phyloP scores from a whole-genome alignment of 1,140 invertebrate species.

The Magallana gigas region DNA sequence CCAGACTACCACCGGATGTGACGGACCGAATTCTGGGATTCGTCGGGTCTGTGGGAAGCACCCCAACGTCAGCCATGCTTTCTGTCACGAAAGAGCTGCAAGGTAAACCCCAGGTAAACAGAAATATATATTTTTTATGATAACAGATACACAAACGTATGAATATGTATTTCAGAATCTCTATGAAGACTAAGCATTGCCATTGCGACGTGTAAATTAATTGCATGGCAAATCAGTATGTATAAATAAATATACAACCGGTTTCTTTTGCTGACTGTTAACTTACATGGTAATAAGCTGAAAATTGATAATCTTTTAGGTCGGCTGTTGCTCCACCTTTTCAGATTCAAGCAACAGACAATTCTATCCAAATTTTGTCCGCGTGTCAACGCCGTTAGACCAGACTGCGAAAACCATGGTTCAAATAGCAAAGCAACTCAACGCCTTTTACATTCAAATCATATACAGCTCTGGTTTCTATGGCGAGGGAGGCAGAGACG shows the following conservation, averaged over 20 bases:
- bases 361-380: conserved; percentile 41
- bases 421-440: conserved; percentile 15
- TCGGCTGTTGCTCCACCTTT: conserved; percentile 31
- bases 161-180: too few species aligned
- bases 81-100: conserved; percentile 9
- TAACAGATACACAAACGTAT: too few species aligned
- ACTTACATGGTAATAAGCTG: too few species aligned
- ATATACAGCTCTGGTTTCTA: conserved; percentile 40
- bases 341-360: conserved; percentile 14
- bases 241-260: too few species aligned
- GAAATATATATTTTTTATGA: too few species aligned
- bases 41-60: not conserved
- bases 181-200: too few species aligned
- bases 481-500: conserved; percentile 28
- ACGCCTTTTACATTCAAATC: conserved; percentile 33
- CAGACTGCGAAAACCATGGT: conserved; percentile 41
- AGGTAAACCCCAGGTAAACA: conserved; percentile 9
- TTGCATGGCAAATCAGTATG: too few species aligned
- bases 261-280: too few species aligned
- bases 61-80: not conserved
- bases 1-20: not conserved
- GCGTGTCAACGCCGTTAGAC: conserved; percentile 41
- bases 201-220: too few species aligned
- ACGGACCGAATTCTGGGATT: not conserved
- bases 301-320: not conserved